Evolutionary conservation across 2,113 vertebrate genomes (phyloP).

Genomic region (Indri indri): DNA sequence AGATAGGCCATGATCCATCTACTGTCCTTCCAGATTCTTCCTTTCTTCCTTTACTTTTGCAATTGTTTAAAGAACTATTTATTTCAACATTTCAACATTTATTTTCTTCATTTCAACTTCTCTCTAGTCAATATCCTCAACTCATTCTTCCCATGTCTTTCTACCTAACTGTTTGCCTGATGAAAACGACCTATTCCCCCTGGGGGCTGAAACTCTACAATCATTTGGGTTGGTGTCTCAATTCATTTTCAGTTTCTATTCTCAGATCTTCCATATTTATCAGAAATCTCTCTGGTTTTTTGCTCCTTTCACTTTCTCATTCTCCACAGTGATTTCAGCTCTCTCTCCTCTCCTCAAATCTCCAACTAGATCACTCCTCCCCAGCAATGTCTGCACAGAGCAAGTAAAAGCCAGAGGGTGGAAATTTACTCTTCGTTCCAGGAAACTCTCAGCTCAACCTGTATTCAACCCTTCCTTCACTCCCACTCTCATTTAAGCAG

Average conservation of each 20-base stretch:
- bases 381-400: background rate
- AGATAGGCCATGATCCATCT: background rate
- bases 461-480: background rate
- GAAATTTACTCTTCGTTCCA: background rate
- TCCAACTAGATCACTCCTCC: background rate
- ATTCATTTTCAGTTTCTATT: constrained; percentile 11
- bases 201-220: background rate
- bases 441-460: background rate
- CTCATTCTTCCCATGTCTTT: background rate
- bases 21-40: background rate
- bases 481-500: background rate
- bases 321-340: constrained; percentile 22
- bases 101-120: background rate
- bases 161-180: constrained; percentile 14
- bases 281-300: background rate
- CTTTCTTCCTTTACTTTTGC: background rate
- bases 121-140: background rate
- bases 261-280: background rate
- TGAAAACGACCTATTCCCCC: background rate
- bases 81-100: background rate
- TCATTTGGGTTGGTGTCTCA: background rate
- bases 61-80: background rate
- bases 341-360: background rate
- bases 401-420: background rate
- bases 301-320: constrained; percentile 10